Evolutionary conservation across 2,888 invertebrate species (phyloP).

Genomic region (Stramonita haemastoma): DNA sequence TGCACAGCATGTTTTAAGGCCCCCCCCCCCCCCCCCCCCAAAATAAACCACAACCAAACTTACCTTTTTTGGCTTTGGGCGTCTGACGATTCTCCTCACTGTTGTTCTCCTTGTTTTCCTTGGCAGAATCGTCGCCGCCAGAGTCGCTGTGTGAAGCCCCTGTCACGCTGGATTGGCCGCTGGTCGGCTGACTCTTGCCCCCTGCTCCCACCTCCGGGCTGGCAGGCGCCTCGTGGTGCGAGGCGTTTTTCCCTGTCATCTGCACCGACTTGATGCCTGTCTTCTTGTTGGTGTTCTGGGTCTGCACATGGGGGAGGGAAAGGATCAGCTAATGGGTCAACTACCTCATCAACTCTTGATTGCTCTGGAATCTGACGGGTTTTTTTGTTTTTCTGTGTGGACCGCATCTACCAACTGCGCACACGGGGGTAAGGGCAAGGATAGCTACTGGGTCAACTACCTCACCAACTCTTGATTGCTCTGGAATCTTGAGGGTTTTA

Average conservation of each 20-base stretch:
- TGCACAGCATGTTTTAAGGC: no score
- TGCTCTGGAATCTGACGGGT: no score
- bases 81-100: constrained; percentile 63
- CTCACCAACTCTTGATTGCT: no score
- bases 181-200: background rate
- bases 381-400: no score
- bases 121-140: constrained; percentile 78
- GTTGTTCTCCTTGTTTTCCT: constrained; percentile 77
- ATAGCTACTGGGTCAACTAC: background rate
- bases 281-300: constrained; percentile 44
- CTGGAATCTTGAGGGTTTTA: no score
- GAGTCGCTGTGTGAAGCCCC: constrained; percentile 62
- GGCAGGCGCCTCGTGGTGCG: background rate
- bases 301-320: background rate
- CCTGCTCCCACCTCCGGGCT: background rate
- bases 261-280: constrained; percentile 33
- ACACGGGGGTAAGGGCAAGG: background rate
- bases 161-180: background rate
- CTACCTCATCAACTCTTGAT: background rate
- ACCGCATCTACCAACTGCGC: background rate
- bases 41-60: constrained; percentile 31
- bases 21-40: background rate
- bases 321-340: background rate
- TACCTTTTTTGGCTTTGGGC: constrained; percentile 73
- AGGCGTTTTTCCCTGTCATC: background rate